A percentile compares a stretch with the other conserved stretches of the same genome.
phyloP scores from a whole-genome alignment of 2,888 invertebrate species.

The Neoscelio sp. region DNA sequence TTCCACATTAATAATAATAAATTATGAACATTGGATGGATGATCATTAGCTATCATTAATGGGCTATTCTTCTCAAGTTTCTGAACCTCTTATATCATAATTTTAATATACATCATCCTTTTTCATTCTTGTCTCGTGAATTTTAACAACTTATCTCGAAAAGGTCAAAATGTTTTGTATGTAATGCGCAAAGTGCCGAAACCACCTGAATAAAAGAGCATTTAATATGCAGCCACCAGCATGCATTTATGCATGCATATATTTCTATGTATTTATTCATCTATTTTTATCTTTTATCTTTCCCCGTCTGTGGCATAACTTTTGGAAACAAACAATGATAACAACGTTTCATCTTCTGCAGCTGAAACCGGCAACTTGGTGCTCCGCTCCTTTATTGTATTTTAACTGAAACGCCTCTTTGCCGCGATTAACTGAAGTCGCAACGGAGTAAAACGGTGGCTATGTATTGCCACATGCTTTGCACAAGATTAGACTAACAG shows the following conservation, averaged over 20 bases:
- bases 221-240: slow-evolving; percentile 41
- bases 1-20: too few species aligned
- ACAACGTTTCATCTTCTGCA: slow-evolving; percentile 61
- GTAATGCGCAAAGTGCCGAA: slow-evolving; percentile 53
- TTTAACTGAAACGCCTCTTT: slow-evolving; percentile 66
- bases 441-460: slow-evolving; percentile 41
- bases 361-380: slow-evolving; percentile 56
- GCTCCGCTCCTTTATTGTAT: slow-evolving; percentile 58
- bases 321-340: slow-evolving; percentile 59
- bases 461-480: slow-evolving; percentile 62
- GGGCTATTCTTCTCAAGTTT: too few species aligned
- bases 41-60: too few species aligned
- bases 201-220: slow-evolving; percentile 50
- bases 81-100: too few species aligned
- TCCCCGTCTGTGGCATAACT: slow-evolving; percentile 36
- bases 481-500: slow-evolving; percentile 67
- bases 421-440: slow-evolving; percentile 62
- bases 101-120: too few species aligned
- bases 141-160: too few species aligned
- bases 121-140: too few species aligned
- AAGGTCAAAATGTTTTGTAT: too few species aligned
- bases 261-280: slow-evolving; percentile 35
- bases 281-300: slow-evolving; percentile 54
- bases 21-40: too few species aligned
- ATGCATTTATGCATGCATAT: slow-evolving; percentile 43